Evolutionary conservation across 2,888 invertebrate genomes (phyloP), one percentile per base, ranked within the genome.

Genomic region (Stomorhina lunata): DNA sequence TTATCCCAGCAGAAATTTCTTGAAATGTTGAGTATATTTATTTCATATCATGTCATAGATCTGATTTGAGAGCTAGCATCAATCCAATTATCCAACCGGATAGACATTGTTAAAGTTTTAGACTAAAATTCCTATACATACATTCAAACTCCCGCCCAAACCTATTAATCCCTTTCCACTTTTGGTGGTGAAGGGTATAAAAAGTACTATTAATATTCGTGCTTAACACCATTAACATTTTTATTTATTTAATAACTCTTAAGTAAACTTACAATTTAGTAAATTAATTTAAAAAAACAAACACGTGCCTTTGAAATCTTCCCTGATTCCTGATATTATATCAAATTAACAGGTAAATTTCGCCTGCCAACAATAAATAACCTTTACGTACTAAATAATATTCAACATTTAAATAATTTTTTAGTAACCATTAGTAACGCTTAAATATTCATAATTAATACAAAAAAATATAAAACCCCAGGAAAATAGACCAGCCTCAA

Each of bases 381-480:
- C n/a, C n/a, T n/a, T n/a, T 40, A 53, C 45, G 17, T 32, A 17
- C n/a, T n/a, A 17, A 55, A 55, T 17, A 17, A 50, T n/a, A 57
- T 2, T 25, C 9, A 9, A 20, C 20, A 34, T 12, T 40, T 25
- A 1, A 25, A 25, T 12, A 55, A 65, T 34, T 75, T 65, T 75
- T 75, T 75, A 65, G 45, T 75, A 43, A 57, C 55, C 65, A 75
- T 75, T 75, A 75, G 75, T 65, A 65, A 75, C 55, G 75, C 37
- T 43, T 65, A 65, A 53, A 48, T 73, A 63, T 48, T 40, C 37
- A 53, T 55, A 53, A 20, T 53, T 22, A 22, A 34, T 50, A 45
- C 20, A 22, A 65, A 5, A n/a, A 34, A 20, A 17, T n/a, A 1
- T 22, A 61, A 22, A 10, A 40, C 2, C 37, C 37, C 4, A 59